Conservation (phyloP, 2,888 invertebrate species). For the Agrypnus murinus region DNA sequence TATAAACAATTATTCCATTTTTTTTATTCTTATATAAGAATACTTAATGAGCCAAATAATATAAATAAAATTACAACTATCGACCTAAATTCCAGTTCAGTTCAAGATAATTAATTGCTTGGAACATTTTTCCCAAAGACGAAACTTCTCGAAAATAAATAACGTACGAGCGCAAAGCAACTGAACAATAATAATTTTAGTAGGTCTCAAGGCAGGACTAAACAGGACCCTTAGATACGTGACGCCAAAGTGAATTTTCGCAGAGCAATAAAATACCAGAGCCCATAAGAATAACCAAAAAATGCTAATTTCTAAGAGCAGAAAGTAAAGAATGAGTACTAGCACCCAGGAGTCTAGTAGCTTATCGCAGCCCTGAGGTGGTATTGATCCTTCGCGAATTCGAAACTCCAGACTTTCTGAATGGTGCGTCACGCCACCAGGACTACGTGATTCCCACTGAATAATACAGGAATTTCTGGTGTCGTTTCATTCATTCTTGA, state of each 20-base stretch:
- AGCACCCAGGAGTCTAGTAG: slow-evolving; percentile 28
- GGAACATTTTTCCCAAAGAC: neutral
- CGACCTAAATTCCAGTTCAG: neutral
- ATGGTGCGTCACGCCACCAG: slow-evolving; percentile 44
- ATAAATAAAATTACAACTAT: neutral
- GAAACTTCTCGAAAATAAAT: slow-evolving; percentile 5
- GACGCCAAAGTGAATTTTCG: slow-evolving; percentile 19
- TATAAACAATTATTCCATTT: too few species aligned
- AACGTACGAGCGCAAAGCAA: neutral
- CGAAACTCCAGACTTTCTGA: slow-evolving; percentile 44
- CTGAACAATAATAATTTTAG: slow-evolving; percentile 22
- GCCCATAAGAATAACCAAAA: slow-evolving; percentile 1
- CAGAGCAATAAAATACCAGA: slow-evolving; percentile 8
- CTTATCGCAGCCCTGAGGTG: slow-evolving; percentile 37
- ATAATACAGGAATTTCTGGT: slow-evolving; percentile 39
- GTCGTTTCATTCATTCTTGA: slow-evolving; percentile 32
- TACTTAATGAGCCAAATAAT: too few species aligned
- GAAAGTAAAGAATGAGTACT: slow-evolving; percentile 21
- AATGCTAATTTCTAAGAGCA: slow-evolving; percentile 30
- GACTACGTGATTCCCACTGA: slow-evolving; percentile 38
- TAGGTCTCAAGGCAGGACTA: slow-evolving; percentile 4
- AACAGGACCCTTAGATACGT: neutral
- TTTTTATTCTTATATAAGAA: too few species aligned
- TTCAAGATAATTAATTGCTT: neutral
- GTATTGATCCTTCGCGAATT: slow-evolving; percentile 44